These are phyloP conservation scores for Synanthedon vespiformis DNA, from an alignment of 2,888 invertebrate species.

Conservation along the genomic window DNA sequence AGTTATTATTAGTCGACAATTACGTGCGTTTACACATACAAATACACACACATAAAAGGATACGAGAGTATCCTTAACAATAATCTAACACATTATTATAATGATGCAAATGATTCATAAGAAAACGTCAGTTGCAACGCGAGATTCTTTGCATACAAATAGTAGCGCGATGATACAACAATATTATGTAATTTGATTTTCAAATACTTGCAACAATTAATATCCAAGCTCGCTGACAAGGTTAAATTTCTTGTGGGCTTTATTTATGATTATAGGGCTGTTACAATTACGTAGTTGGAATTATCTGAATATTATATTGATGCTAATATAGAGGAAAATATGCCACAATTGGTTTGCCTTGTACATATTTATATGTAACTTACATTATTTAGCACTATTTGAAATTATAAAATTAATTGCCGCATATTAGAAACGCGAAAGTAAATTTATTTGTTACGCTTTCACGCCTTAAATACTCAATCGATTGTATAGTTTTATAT, in stretches of 20 bases:
- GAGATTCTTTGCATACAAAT: constrained; percentile 17
- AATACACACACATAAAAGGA: neutral
- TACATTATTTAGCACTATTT: no score
- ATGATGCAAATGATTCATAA: constrained; percentile 27
- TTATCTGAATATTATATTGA: constrained; percentile 17
- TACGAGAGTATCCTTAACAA: neutral
- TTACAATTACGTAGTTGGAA: constrained; percentile 43
- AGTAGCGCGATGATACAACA: constrained; percentile 29
- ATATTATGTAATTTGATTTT: constrained; percentile 3
- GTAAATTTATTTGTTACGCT: no score
- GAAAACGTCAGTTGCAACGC: neutral
- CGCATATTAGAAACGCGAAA: no score
- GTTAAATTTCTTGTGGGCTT: constrained; percentile 35
- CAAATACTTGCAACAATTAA: constrained; percentile 8
- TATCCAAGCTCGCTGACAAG: constrained; percentile 47
- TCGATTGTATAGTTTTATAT: no score
- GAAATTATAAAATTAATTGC: no score
- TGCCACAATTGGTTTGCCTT: constrained; percentile 1
- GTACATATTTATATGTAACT: neutral
- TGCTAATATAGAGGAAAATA: constrained; percentile 16
- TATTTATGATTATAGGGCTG: constrained; percentile 32
- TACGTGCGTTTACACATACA: neutral
- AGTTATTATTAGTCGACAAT: constrained; percentile 1
- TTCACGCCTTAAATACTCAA: no score
- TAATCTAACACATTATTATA: constrained; percentile 2